These are phyloP conservation scores for Taphrorychus bicolor DNA, from an alignment of 2,888 invertebrate species.

Conservation along the genomic window DNA sequence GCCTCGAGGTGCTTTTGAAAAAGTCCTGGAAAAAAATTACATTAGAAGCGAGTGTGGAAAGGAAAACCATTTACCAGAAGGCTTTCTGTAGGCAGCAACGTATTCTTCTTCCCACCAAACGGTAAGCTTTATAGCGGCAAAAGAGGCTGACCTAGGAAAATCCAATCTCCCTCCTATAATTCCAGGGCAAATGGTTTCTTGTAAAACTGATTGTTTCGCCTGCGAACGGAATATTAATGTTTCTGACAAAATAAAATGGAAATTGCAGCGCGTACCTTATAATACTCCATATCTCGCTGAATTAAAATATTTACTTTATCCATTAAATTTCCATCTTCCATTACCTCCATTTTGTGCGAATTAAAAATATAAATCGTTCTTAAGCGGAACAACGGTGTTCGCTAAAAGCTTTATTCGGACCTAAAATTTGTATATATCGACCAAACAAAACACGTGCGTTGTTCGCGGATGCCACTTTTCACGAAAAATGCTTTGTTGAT, in stretches of 20 bases:
- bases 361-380: conserved; percentile 23
- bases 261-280: conserved; percentile 69
- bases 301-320: conserved; percentile 83
- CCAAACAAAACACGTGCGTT: conserved; percentile 25
- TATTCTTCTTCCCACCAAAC: conserved; percentile 90
- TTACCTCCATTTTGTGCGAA: conserved; percentile 73
- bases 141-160: conserved; percentile 83
- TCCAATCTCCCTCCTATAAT: conserved; percentile 84
- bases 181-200: conserved; percentile 78
- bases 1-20: conserved; percentile 45
- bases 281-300: conserved; percentile 83
- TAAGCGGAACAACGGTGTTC: conserved; percentile 10
- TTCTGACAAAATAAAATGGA: neutral
- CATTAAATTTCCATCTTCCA: conserved; percentile 91
- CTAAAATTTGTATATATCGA: conserved; percentile 24
- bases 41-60: too few relatives aligned
- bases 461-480: neutral
- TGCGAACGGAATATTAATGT: conserved; percentile 31
- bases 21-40: conserved; percentile 48
- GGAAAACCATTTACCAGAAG: too few relatives aligned
- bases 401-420: conserved; percentile 25
- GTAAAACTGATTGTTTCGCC: conserved; percentile 66
- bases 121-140: conserved; percentile 83
- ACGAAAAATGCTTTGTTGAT: neutral
- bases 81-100: conserved; percentile 74